A percentile compares a stretch with the other conserved stretches of the same genome.
Conservation (phyloP, 35 echinoderm and acorn worm genomes). For the Patiria miniata region DNA sequence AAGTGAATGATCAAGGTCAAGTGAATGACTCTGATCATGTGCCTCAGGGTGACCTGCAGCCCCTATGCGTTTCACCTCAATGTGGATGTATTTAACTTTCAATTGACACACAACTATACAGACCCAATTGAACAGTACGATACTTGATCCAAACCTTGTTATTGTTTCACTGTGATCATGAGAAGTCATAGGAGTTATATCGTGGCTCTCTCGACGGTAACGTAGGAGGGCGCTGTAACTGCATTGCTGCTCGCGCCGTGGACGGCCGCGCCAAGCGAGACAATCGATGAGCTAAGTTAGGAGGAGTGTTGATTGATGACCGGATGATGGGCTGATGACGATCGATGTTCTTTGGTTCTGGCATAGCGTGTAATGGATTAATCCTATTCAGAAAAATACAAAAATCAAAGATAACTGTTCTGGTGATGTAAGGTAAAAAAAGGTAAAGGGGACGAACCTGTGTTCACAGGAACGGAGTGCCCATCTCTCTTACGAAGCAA, state of each 20-base stretch:
- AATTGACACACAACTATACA: no score
- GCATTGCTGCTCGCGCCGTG: conserved; percentile 66
- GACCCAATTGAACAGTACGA: no score
- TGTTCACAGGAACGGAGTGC: no score
- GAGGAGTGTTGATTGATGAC: conserved; percentile 76
- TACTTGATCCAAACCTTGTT: no score
- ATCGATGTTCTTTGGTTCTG: conserved; percentile 79
- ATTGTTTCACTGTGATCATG: not conserved
- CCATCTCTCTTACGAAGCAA: no score
- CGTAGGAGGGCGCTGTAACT: conserved; percentile 27
- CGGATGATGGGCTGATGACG: conserved; percentile 81
- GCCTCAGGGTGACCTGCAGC: no score
- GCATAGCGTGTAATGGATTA: conserved; percentile 7
- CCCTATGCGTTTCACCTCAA: no score
- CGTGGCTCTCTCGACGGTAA: not conserved
- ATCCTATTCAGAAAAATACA: conserved; percentile 29
- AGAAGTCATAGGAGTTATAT: not conserved
- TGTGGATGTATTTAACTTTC: no score
- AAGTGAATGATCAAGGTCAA: no score
- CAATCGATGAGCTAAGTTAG: conserved; percentile 76
- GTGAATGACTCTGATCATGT: no score
- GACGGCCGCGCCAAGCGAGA: conserved; percentile 65
- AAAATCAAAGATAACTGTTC: conserved; percentile 20
- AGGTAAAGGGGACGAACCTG: no score
- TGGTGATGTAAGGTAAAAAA: no score